phyloP scores from a whole-genome alignment of 2,113 vertebrate genomes.

The Bufo bufo region DNA sequence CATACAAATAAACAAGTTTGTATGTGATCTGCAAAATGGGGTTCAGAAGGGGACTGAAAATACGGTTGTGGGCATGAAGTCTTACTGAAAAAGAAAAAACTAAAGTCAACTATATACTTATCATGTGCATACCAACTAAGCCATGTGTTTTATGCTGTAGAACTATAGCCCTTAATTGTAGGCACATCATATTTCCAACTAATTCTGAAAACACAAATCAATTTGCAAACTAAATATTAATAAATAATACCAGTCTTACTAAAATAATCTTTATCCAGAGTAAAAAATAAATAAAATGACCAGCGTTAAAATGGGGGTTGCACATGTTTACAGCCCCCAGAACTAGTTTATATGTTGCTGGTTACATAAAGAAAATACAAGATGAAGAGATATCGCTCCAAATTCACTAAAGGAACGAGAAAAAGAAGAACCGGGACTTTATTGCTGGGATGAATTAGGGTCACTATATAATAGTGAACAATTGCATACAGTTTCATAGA shows the following conservation, averaged over 20 bases:
- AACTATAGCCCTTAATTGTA: constrained; percentile 18
- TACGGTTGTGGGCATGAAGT: no score
- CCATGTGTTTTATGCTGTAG: no score
- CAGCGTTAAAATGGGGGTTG: not conserved
- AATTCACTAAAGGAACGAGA: not conserved
- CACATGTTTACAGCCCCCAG: not conserved
- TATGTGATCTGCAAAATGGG: no score
- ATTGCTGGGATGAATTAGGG: constrained; percentile 61
- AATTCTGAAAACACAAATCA: not conserved
- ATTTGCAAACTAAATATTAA: not conserved
- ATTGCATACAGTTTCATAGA: constrained; percentile 89
- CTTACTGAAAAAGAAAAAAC: not conserved
- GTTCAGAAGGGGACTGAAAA: no score
- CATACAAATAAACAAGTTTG: no score
- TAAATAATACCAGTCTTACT: no score
- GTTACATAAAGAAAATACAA: not conserved
- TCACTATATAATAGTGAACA: constrained; percentile 94
- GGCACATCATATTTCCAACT: not conserved
- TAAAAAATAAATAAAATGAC: not conserved
- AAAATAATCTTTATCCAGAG: not conserved
- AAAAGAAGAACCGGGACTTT: not conserved
- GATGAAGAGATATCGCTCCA: not conserved
- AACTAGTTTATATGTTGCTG: not conserved
- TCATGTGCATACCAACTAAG: not conserved
- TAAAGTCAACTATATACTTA: not conserved